Percentiles rank a stretch among this genome's conserved stretches.
phyloP scores from a whole-genome alignment of 2,113 vertebrate species.

The Cyprinodon brontotheroides region DNA sequence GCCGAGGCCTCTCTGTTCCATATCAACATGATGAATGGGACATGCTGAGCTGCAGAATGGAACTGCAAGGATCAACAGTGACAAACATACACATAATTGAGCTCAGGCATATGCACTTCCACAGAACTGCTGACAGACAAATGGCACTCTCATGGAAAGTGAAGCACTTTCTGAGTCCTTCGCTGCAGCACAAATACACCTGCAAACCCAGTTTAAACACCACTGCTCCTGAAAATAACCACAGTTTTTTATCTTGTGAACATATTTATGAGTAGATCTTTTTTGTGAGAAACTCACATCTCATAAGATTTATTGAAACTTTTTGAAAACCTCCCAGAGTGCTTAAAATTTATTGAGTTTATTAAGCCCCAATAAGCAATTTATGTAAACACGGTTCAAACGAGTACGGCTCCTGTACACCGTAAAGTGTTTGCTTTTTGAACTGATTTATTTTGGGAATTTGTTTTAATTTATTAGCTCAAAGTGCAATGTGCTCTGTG shows the following conservation, averaged over 20 bases:
- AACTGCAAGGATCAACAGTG: conserved; percentile 65
- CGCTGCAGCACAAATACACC: conserved; percentile 49
- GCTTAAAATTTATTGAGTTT: conserved; percentile 62
- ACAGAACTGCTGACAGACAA: conserved; percentile 62
- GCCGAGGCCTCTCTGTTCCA: conserved; percentile 62
- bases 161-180: conserved; percentile 59
- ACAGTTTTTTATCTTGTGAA: conserved; percentile 54
- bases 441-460: conserved; percentile 73
- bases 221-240: conserved; percentile 55
- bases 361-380: conserved; percentile 74
- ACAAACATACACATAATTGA: conserved; percentile 17
- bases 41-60: conserved; percentile 68
- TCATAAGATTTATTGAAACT: conserved; percentile 50
- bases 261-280: conserved; percentile 63
- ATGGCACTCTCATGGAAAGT: conserved; percentile 62
- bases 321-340: conserved; percentile 48
- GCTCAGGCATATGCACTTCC: conserved; percentile 9
- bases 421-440: conserved; percentile 57
- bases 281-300: conserved; percentile 62
- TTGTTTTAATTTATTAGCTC: conserved; percentile 77
- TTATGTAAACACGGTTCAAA: conserved; percentile 78
- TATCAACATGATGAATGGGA: conserved; percentile 78
- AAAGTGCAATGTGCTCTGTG: conserved; percentile 73
- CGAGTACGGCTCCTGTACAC: conserved; percentile 62
- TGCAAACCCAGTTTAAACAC: conserved; percentile 61